Conservation (phyloP, 2,113 vertebrate genomes). For the Elgaria multicarinata region DNA sequence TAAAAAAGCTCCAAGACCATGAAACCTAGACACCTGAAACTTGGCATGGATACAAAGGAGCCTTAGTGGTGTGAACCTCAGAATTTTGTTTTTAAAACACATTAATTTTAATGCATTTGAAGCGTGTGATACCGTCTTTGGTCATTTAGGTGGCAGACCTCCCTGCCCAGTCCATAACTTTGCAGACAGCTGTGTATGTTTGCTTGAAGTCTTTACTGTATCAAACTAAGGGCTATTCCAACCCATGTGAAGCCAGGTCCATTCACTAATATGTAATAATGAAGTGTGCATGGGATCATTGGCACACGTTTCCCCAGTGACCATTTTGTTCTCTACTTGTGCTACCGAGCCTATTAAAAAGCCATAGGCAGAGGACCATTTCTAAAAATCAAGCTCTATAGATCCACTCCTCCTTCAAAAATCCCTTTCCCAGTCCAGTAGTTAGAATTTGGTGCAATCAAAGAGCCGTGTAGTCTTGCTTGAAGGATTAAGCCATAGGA, state of each 20-base stretch:
- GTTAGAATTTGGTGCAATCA: not conserved
- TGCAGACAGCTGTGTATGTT: not conserved
- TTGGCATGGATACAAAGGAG: too few relatives aligned
- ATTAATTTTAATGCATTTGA: too few relatives aligned
- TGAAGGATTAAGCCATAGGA: constrained; percentile 34
- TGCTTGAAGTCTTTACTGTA: not conserved
- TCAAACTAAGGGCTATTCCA: too few relatives aligned
- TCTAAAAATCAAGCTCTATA: not conserved
- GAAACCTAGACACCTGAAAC: too few relatives aligned
- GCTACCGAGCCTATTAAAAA: not conserved
- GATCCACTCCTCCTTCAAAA: not conserved
- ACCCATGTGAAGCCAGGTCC: too few relatives aligned
- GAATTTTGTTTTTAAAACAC: too few relatives aligned
- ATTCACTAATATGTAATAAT: not conserved
- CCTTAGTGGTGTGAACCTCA: too few relatives aligned
- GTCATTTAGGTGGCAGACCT: too few relatives aligned
- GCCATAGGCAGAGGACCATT: not conserved
- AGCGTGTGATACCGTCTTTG: too few relatives aligned
- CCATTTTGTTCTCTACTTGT: not conserved
- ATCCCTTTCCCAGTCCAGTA: constrained; percentile 7
- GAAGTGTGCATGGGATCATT: not conserved
- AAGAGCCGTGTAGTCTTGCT: not conserved
- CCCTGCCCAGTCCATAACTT: too few relatives aligned
- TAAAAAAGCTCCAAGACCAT: too few relatives aligned
- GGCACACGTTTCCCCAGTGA: not conserved